Conservation (phyloP, 2,888 invertebrate species). For the Lasius platythorax region DNA sequence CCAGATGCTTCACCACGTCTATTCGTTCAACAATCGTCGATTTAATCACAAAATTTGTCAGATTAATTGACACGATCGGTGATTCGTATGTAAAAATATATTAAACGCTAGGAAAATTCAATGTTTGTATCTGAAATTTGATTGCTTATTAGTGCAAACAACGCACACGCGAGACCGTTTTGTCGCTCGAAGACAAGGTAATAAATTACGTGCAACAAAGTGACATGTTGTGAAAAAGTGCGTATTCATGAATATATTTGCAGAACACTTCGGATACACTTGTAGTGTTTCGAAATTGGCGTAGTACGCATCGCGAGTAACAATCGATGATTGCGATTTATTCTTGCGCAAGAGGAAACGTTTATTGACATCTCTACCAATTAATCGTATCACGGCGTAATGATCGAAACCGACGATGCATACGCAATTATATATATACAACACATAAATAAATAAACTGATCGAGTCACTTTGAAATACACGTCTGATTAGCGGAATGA, state of each 20-base stretch:
- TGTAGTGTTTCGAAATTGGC: background rate
- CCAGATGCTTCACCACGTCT: conserved; percentile 78
- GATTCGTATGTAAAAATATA: background rate
- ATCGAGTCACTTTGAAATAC: background rate
- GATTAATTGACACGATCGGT: background rate
- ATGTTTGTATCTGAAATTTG: background rate
- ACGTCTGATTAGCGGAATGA: background rate
- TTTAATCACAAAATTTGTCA: conserved; percentile 8
- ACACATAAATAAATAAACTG: conserved; percentile 22
- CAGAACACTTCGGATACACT: background rate
- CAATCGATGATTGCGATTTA: conserved; percentile 24
- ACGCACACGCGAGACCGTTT: background rate
- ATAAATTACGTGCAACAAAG: background rate
- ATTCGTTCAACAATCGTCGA: conserved; percentile 18
- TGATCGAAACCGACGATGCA: background rate
- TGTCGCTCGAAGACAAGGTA: background rate
- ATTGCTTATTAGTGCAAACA: background rate
- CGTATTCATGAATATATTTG: background rate
- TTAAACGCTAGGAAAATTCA: background rate
- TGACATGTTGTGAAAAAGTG: conserved; percentile 6
- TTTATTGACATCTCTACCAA: conserved; percentile 34
- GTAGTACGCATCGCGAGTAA: background rate
- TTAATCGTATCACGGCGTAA: conserved; percentile 9
- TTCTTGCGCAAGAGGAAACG: conserved; percentile 1
- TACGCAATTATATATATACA: conserved; percentile 22